Evolutionary conservation across 2,113 vertebrate genomes (phyloP).

Genomic region (Rhipidura dahli): DNA sequence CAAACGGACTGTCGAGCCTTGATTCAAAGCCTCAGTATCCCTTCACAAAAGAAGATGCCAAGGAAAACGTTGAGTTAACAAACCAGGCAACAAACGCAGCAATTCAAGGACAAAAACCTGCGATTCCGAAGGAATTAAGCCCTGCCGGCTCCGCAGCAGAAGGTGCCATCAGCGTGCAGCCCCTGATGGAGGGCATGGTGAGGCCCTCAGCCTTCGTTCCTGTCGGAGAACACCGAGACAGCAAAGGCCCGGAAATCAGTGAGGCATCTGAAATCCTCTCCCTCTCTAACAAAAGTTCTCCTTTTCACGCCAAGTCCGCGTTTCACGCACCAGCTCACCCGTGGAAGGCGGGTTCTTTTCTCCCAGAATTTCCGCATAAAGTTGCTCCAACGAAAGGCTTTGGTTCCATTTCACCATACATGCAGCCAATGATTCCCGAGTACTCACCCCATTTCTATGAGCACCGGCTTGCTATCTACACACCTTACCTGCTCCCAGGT

Average conservation of each 20-base stretch:
- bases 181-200: slow-evolving; percentile 53
- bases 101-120: slow-evolving; percentile 58
- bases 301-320: slow-evolving; percentile 72
- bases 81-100: slow-evolving; percentile 14
- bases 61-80: slow-evolving; percentile 70
- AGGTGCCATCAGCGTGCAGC: slow-evolving; percentile 5
- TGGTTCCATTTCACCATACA: slow-evolving; percentile 73
- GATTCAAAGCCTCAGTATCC: slow-evolving; percentile 67
- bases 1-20: slow-evolving; percentile 29
- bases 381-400: slow-evolving; percentile 68
- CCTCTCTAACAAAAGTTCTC: slow-evolving; percentile 56
- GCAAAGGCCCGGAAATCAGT: slow-evolving; percentile 56
- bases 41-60: slow-evolving; percentile 68
- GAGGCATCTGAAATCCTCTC: slow-evolving; percentile 60
- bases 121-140: slow-evolving; percentile 26
- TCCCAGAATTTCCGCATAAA: slow-evolving; percentile 77
- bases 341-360: slow-evolving; percentile 77
- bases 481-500: slow-evolving; percentile 78
- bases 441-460: slow-evolving; percentile 85
- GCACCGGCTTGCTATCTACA: slow-evolving; percentile 76
- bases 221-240: slow-evolving; percentile 73
- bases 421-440: slow-evolving; percentile 78
- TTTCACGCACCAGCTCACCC: slow-evolving; percentile 77
- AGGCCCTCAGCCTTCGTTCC: slow-evolving; percentile 86
- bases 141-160: slow-evolving; percentile 12